A percentile compares a stretch with the other conserved stretches of the same genome.
phyloP scores from a whole-genome alignment of 2,888 invertebrate genomes.

The Chymomyza caudatula region DNA sequence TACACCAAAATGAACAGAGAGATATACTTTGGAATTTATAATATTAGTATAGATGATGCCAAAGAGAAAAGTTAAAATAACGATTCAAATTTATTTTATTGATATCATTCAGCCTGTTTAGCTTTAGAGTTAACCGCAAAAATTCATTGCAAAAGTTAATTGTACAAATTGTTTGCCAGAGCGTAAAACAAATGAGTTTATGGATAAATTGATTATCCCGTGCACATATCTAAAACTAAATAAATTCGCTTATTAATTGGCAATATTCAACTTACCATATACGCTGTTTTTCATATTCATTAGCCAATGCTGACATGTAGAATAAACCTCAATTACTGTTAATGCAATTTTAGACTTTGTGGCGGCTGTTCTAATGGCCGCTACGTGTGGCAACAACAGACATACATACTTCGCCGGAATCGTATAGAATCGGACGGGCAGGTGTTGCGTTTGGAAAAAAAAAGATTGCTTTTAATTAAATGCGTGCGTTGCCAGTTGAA shows the following conservation, averaged over 20 bases:
- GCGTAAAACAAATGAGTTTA: background rate
- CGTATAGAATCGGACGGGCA: conserved; percentile 2
- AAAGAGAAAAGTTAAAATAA: background rate
- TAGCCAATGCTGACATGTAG: conserved; percentile 20
- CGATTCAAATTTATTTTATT: background rate
- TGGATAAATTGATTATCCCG: background rate
- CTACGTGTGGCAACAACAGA: background rate
- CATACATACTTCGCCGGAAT: background rate
- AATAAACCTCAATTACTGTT: conserved; percentile 39
- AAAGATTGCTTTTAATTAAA: conserved; percentile 33
- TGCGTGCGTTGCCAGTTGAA: conserved; percentile 22
- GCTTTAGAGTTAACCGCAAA: background rate
- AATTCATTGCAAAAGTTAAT: background rate
- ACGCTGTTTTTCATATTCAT: background rate
- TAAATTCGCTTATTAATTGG: background rate
- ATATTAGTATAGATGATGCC: too few relatives aligned
- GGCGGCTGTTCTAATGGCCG: background rate
- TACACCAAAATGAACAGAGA: too few relatives aligned
- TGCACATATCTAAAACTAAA: background rate
- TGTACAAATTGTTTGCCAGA: background rate
- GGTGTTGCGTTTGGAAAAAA: conserved; percentile 15
- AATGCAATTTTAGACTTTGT: conserved; percentile 17
- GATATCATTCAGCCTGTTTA: background rate
- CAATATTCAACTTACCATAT: background rate
- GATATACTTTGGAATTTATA: too few relatives aligned